Evolutionary conservation across 2,888 invertebrate genomes (phyloP), one percentile per base, ranked within the genome.

Genomic region (Chaetogeoica ovagalla): DNA sequence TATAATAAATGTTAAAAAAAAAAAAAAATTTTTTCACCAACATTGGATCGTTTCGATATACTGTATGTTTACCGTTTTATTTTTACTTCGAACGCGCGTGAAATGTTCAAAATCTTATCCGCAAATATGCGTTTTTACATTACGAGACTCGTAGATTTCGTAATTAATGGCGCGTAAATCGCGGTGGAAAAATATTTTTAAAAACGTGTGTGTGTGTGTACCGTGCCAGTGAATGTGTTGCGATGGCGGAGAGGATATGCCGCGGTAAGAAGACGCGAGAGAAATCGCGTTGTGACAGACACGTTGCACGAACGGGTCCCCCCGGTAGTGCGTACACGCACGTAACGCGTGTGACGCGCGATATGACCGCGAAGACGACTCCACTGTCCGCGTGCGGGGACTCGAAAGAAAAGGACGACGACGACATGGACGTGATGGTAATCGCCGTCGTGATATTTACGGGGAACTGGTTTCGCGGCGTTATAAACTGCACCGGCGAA

Each of bases 401-500:
- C 13, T 68, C 62, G n/a, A 52, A 77, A 62, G 52, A 60, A 59
- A 43, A 77, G 30, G 23, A 66, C 30, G 30, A 30, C 30, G 62
- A 62, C 63, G 62, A 77, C 76, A 30, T 30, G 59, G 66, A 68
- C 76, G 59, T 17, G 69, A 69, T 69, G 60, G 60, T 62, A 69
- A 60, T 76, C 76, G 77, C 69, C 30, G 77, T 77, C 30, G 30
- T 4, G 69, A 69, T 60, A 69, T 77, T 77, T 77, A 77, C 77
- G 57, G 62, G 69, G 59, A 77, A 77, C 77, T 68, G 77, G 77
- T 77, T 77, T 77, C 59, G 76, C 60, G 23, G 43, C 5, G 30
- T 30, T 23, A 19, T 74, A 65, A 74, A 74, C 63, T 0, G 63
- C 15, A 4, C 2, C 30, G 30, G 30, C 30, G 4, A 2, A 30